These are phyloP conservation scores for Amazona vittata DNA, from an alignment of 2,113 vertebrate species.

Conservation along the genomic window DNA sequence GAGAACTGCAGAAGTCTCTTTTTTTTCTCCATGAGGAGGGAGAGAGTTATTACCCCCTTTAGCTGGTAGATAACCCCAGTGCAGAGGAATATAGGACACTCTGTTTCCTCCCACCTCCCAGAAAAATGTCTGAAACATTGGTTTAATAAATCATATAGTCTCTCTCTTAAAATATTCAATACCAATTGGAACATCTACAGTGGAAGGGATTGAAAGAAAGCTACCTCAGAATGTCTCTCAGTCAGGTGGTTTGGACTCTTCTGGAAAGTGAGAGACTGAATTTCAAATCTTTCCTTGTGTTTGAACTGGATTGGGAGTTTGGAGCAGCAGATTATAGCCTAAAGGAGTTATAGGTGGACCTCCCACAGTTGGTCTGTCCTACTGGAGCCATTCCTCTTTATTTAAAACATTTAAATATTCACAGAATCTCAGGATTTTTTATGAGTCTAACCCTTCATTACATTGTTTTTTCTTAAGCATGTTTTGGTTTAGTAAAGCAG, in stretches of 20 bases:
- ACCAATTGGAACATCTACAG: background rate
- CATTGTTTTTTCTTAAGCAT: background rate
- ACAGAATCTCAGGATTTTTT: background rate
- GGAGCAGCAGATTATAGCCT: background rate
- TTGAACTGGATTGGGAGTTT: background rate
- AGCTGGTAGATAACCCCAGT: background rate
- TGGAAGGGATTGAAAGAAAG: background rate
- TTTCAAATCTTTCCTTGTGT: background rate
- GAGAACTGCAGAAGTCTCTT: background rate
- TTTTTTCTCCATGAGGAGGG: background rate
- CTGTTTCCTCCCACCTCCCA: background rate
- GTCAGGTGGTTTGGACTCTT: background rate
- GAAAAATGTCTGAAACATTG: background rate
- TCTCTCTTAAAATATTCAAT: background rate
- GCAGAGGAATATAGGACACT: background rate
- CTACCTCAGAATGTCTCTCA: background rate
- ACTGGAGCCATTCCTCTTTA: background rate
- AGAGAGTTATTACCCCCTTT: background rate
- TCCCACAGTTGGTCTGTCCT: background rate
- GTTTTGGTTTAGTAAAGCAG: background rate
- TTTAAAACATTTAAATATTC: background rate
- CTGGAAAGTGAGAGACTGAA: background rate
- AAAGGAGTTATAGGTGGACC: background rate
- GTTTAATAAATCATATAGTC: background rate
- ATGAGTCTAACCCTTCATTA: background rate